phyloP scores from a whole-genome alignment of 2,113 vertebrate species.

The Lichenostomus cassidix region DNA sequence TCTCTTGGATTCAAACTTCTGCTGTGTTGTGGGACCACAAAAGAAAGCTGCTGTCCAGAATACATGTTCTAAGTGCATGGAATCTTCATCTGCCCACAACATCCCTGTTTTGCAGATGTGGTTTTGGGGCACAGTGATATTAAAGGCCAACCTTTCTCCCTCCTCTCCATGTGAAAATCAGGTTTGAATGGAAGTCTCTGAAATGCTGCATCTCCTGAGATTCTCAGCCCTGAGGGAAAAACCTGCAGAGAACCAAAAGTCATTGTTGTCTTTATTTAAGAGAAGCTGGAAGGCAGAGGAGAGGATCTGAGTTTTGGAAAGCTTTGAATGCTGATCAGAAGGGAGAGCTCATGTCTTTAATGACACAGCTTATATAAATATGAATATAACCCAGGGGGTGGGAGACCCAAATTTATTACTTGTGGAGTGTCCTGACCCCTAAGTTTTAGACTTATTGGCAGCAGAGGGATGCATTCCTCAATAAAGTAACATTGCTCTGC shows the following conservation, averaged over 20 bases:
- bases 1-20: not conserved
- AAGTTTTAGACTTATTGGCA: not conserved
- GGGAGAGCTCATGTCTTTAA: not conserved
- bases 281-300: not conserved
- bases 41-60: constrained; percentile 5
- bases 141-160: not conserved
- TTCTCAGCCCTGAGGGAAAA: not conserved
- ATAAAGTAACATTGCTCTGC: not conserved
- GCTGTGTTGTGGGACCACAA: not conserved
- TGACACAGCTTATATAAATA: not conserved
- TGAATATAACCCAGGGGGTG: not conserved
- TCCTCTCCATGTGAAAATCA: not conserved
- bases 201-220: not conserved
- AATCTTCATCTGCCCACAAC: not conserved
- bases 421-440: not conserved
- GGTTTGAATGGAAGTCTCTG: not conserved
- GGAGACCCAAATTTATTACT: not conserved
- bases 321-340: not conserved
- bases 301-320: not conserved
- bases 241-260: not conserved
- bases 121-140: not conserved
- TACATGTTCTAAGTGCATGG: not conserved
- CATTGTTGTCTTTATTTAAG: not conserved
- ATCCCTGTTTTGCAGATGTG: not conserved
- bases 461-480: not conserved